Conservation (phyloP, 2,113 vertebrate genomes). For the Stigmatopora nigra region DNA sequence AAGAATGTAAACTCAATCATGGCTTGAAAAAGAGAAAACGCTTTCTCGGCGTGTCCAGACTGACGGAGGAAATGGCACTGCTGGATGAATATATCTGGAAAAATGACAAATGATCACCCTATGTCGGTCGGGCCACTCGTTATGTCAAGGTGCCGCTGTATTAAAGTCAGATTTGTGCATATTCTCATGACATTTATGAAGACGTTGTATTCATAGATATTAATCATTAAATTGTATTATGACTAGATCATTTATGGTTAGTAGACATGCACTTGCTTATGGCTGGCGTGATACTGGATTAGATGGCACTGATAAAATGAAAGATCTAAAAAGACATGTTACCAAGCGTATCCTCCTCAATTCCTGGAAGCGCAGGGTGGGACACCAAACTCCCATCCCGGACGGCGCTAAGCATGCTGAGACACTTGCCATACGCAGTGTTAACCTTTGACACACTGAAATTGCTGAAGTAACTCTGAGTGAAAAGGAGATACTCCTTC, state of each 20-base stretch:
- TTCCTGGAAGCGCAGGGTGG: constrained; percentile 80
- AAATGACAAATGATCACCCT: not conserved
- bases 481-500: constrained; percentile 86
- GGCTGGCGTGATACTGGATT: too few relatives aligned
- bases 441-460: constrained; percentile 84
- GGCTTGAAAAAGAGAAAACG: constrained; percentile 85
- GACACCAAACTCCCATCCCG: constrained; percentile 88
- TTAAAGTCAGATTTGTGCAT: too few relatives aligned
- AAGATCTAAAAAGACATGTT: constrained; percentile 29
- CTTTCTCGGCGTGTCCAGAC: constrained; percentile 87
- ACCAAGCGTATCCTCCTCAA: constrained; percentile 86
- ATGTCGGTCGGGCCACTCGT: too few relatives aligned
- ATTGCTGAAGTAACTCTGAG: constrained; percentile 90
- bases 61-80: constrained; percentile 93
- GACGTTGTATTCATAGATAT: too few relatives aligned
- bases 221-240: too few relatives aligned
- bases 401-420: constrained; percentile 84
- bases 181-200: too few relatives aligned
- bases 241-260: too few relatives aligned
- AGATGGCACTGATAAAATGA: not conserved
- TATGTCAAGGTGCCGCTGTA: too few relatives aligned
- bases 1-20: constrained; percentile 93
- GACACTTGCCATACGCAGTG: constrained; percentile 83
- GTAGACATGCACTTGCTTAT: too few relatives aligned
- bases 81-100: constrained; percentile 78